Percentiles rank a stretch among this genome's conserved stretches.
These are phyloP conservation scores for Empidonax traillii DNA, from an alignment of 2,113 vertebrate genomes.

Conservation along the genomic window DNA sequence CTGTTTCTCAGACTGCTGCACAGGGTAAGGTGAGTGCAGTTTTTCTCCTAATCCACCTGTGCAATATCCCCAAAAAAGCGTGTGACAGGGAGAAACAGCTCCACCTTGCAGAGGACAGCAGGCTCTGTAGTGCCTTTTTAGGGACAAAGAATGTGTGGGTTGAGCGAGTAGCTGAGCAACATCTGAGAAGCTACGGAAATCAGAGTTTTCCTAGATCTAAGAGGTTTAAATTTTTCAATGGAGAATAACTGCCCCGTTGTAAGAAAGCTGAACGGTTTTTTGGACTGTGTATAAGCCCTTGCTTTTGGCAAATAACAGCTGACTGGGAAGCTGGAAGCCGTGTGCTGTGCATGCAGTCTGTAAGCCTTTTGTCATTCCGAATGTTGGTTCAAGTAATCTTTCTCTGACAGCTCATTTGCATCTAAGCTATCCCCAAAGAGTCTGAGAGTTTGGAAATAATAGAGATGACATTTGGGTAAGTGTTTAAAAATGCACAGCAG, in stretches of 20 bases:
- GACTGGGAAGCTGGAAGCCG: constrained; percentile 9
- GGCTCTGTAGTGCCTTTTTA: background rate
- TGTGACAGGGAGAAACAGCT: background rate
- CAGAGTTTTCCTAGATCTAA: background rate
- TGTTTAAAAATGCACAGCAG: constrained; percentile 58
- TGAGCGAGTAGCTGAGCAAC: background rate
- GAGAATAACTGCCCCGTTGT: background rate
- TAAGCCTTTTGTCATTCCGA: constrained; percentile 52
- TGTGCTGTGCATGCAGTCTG: constrained; percentile 21
- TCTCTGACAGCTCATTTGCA: constrained; percentile 62
- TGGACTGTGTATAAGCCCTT: background rate
- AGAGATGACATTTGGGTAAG: constrained; percentile 44
- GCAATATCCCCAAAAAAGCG: background rate
- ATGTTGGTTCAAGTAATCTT: constrained; percentile 63
- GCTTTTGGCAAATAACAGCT: constrained; percentile 33
- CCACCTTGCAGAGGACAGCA: background rate
- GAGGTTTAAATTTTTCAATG: background rate
- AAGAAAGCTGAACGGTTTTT: background rate
- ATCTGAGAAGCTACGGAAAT: background rate
- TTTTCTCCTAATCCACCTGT: background rate
- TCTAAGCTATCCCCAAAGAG: constrained; percentile 40
- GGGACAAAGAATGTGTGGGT: background rate
- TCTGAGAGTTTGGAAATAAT: constrained; percentile 48
- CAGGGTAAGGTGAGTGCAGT: background rate
- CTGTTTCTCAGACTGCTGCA: background rate